Conservation (phyloP, 2,797 vertebrate genomes). For the Gymnocypris eckloni region DNA sequence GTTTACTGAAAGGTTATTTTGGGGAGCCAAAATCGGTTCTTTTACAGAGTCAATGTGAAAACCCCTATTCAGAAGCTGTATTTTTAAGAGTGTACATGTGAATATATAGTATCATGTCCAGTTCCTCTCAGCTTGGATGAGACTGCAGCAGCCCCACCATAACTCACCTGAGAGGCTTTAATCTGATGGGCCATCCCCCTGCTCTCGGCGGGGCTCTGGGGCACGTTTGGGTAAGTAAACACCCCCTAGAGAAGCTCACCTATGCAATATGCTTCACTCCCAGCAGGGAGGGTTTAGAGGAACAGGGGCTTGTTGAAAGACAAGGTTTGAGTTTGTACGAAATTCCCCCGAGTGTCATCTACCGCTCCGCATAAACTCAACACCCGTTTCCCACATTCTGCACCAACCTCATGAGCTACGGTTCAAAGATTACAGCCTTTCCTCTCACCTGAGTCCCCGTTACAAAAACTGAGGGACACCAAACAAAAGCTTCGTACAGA, state of each 20-base stretch:
- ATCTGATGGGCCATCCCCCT: conserved; percentile 25
- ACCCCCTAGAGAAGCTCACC: conserved; percentile 43
- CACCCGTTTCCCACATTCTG: conserved; percentile 57
- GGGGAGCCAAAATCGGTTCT: not conserved
- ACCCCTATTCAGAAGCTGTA: not conserved
- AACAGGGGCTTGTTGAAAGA: conserved; percentile 43
- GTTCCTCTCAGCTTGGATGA: not conserved
- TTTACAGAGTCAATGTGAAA: not conserved
- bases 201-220: conserved; percentile 27
- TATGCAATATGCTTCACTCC: conserved; percentile 39
- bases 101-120: not conserved
- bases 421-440: conserved; percentile 46
- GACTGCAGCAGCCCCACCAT: conserved; percentile 31
- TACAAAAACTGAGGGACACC: not conserved
- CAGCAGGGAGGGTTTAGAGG: conserved; percentile 39
- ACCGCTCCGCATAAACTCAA: conserved; percentile 47
- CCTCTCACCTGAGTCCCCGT: conserved; percentile 45
- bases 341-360: conserved; percentile 51
- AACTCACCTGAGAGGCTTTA: conserved; percentile 64
- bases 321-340: conserved; percentile 30
- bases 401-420: conserved; percentile 29
- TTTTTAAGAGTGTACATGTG: not conserved
- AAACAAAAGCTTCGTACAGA: not conserved
- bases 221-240: conserved; percentile 36
- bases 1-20: not conserved